Conservation (phyloP, 1,140 invertebrate species). For the Nebria ingens region DNA sequence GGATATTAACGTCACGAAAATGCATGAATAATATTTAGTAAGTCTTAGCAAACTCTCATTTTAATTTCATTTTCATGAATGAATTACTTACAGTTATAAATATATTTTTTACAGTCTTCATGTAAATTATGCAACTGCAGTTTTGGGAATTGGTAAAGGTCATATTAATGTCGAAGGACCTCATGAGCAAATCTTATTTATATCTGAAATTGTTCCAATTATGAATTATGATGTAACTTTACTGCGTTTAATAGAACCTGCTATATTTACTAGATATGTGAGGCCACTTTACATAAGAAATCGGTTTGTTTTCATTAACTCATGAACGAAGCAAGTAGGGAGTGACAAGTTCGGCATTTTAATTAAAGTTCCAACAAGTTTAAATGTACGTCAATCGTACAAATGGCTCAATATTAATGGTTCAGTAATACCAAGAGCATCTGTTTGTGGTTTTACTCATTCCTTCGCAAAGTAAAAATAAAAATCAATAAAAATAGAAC, state of each 20-base stretch:
- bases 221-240: slow-evolving; percentile 42
- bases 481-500: too few species aligned
- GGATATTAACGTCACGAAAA: slow-evolving; percentile 48
- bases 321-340: too few species aligned
- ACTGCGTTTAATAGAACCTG: slow-evolving; percentile 44
- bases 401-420: too few species aligned
- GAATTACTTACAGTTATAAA: not conserved
- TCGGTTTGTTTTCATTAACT: slow-evolving; percentile 32
- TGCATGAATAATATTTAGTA: slow-evolving; percentile 45
- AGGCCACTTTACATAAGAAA: slow-evolving; percentile 42
- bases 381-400: too few species aligned
- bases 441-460: too few species aligned
- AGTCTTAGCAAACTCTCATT: slow-evolving; percentile 16
- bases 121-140: slow-evolving; percentile 46
- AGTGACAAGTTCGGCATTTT: too few species aligned
- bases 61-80: too few species aligned
- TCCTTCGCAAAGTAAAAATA: too few species aligned
- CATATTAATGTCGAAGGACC: slow-evolving; percentile 46
- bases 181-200: slow-evolving; percentile 51
- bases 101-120: slow-evolving; percentile 39
- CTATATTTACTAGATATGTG: slow-evolving; percentile 47
- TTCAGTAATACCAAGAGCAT: too few species aligned
- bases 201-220: slow-evolving; percentile 42
- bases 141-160: slow-evolving; percentile 51
- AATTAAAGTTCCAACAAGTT: too few species aligned